These are phyloP conservation scores for Sicus ferrugineus DNA, from an alignment of 2,888 invertebrate species.

Conservation along the genomic window DNA sequence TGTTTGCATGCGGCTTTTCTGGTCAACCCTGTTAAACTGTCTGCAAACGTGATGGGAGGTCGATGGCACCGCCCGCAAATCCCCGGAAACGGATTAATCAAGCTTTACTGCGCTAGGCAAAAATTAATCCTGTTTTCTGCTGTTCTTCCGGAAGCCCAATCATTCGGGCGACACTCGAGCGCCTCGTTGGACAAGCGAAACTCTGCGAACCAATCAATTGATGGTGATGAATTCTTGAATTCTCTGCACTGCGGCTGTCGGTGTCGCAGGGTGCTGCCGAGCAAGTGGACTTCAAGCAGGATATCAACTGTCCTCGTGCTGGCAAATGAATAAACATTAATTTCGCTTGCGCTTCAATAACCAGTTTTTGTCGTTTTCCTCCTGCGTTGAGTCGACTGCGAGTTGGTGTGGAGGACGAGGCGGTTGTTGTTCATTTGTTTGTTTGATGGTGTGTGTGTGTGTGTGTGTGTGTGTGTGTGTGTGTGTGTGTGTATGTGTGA, in stretches of 20 bases:
- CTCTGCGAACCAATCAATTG: slow-evolving; percentile 30
- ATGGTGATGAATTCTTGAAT: slow-evolving; percentile 24
- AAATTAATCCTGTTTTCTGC: background rate
- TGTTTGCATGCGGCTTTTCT: too few relatives aligned
- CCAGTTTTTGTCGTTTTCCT: background rate
- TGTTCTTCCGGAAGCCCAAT: background rate
- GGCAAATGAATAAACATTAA: slow-evolving; percentile 33
- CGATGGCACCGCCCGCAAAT: too few relatives aligned
- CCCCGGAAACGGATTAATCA: slow-evolving; percentile 13
- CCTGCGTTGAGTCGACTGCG: background rate
- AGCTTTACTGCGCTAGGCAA: slow-evolving; percentile 18
- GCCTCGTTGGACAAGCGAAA: too few relatives aligned
- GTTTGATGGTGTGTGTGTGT: background rate
- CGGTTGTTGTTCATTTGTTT: background rate
- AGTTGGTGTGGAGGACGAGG: background rate
- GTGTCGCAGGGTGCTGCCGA: background rate
- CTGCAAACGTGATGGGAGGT: too few relatives aligned
- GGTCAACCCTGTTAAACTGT: too few relatives aligned
- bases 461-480: background rate
- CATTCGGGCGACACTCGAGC: slow-evolving; percentile 1
- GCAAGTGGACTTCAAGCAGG: background rate
- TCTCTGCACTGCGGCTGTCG: slow-evolving; percentile 19
- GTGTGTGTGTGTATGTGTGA: background rate
- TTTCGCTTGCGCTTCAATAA: slow-evolving; percentile 34
- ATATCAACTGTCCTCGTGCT: slow-evolving; percentile 24